Base-by-base conservation (phyloP, 2,797 vertebrate genomes). In the Natrix natrix region DNA sequence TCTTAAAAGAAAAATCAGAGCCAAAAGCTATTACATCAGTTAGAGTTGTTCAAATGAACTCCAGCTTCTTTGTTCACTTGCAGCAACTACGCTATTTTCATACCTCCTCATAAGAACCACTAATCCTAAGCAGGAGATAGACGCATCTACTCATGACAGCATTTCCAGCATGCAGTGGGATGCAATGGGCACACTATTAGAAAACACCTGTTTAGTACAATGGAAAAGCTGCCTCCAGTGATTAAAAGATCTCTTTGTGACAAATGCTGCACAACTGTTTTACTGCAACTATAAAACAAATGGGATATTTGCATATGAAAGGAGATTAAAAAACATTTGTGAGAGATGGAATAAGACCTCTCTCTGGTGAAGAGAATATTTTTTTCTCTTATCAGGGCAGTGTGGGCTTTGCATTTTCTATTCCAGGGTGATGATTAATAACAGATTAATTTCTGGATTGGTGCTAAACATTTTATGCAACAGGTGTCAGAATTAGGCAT, bases 271-370 rank as follows among this genome's bases (percentile, higher is more conserved):
- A 93, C 95, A 94, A 95, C 95, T 95, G 90, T 88, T 96, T 95
- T 92, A 96, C 96, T 97, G 69, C 92, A 94, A 90, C 95, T 95
- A 87, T 96, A 94, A 96, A 97, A 96, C 95, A 97, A 97, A 95
- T 94, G 94, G 92, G 94, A 26, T 96, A 96, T 97, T 97, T 96
- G 95, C 96, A 97, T 97, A 97, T 96, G 97, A 97, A 97, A 96
- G 95, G 95, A 90, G 94, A 96, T 96, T 95, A 13, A n/a, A 96
- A 91, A 95, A 95, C 94, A 93, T 93, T 93, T 94, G 92, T 92
- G 93, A 93, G 91, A 48, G 88, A 93, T 94, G 86, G 92, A 91
- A 87, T 95, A 91, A 94, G 95, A 94, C 26, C 94, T 91, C 91
- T 91, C 86, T 94, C 93, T 89, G 88, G 92, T 26, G 63, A 94